Conservation (phyloP, 2,888 invertebrate genomes). For the Galeopsomyia nigrocyanea region DNA sequence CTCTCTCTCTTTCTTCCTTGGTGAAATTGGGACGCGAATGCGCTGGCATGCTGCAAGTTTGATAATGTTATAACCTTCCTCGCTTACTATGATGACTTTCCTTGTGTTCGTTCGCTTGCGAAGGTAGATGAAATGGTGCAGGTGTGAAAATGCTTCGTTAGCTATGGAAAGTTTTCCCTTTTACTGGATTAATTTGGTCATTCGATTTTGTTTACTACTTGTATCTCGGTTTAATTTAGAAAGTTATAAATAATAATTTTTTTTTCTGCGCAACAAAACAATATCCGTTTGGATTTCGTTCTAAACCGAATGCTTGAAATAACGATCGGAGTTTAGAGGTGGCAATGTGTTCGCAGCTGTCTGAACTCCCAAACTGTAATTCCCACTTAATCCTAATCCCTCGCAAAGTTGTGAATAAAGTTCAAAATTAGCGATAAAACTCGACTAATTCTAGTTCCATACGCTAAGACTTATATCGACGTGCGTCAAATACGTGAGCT, state of each 20-base stretch:
- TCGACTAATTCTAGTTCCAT: too few relatives aligned
- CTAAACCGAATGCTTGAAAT: conserved; percentile 16
- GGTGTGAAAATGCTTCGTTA: conserved; percentile 18
- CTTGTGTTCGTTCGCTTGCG: conserved; percentile 4
- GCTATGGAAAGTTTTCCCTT: neutral
- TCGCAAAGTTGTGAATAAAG: conserved; percentile 9
- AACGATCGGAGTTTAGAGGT: conserved; percentile 5
- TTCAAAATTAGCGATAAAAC: conserved; percentile 8
- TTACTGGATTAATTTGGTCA: too few relatives aligned
- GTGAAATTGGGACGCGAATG: conserved; percentile 10
- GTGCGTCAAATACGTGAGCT: too few relatives aligned
- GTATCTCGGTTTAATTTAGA: too few relatives aligned
- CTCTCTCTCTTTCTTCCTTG: neutral
- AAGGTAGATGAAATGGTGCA: neutral
- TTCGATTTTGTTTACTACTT: too few relatives aligned
- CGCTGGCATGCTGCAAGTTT: conserved; percentile 15
- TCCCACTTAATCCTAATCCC: conserved; percentile 25
- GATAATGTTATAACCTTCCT: conserved; percentile 31
- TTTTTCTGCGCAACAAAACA: too few relatives aligned
- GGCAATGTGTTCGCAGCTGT: neutral
- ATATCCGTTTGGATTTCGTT: too few relatives aligned
- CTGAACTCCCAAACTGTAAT: conserved; percentile 7
- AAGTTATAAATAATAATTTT: too few relatives aligned
- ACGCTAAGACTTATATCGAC: too few relatives aligned
- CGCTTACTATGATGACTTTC: conserved; percentile 32